Conservation (phyloP, 2,797 vertebrate genomes). For the Setipinna tenuifilis region DNA sequence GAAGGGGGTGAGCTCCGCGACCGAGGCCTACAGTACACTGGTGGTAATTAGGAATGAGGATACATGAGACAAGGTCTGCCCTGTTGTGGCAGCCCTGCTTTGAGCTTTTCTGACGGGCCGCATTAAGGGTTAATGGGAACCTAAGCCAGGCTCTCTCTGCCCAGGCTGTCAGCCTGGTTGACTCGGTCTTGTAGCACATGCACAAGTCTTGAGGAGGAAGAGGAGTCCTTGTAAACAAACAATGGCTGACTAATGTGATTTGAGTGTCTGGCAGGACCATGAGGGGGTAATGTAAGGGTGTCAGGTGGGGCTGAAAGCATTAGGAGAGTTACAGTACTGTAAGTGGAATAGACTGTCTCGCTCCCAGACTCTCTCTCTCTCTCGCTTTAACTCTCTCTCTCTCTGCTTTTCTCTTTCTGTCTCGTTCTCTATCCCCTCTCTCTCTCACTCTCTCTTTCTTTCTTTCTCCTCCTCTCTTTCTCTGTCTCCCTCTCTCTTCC, state of each 20-base stretch:
- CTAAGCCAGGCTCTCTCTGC: constrained; percentile 30
- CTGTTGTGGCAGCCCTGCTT: not conserved
- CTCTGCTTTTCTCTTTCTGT: not conserved
- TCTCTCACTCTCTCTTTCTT: not conserved
- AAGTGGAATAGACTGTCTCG: constrained; percentile 26
- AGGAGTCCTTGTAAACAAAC: constrained; percentile 6
- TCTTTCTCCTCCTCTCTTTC: not conserved
- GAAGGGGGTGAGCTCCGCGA: not conserved
- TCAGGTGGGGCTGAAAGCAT: not conserved
- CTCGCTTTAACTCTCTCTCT: constrained; percentile 28
- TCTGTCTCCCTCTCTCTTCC: not conserved
- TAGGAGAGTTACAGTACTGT: no score
- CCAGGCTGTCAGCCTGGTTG: not conserved
- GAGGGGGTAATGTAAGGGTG: not conserved
- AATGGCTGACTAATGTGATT: not conserved
- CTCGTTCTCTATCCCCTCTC: not conserved
- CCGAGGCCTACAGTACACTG: constrained; percentile 13
- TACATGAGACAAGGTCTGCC: constrained; percentile 27
- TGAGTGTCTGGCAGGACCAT: not conserved
- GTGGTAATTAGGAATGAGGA: constrained; percentile 38
- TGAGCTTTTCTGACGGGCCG: constrained; percentile 32
- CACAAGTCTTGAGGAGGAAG: not conserved
- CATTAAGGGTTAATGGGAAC: constrained; percentile 41
- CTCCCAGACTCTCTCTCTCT: constrained; percentile 37
- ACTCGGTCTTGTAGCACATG: not conserved